Evolutionary conservation across 2,113 vertebrate species (phyloP).

Genomic region (Scatophagus argus): DNA sequence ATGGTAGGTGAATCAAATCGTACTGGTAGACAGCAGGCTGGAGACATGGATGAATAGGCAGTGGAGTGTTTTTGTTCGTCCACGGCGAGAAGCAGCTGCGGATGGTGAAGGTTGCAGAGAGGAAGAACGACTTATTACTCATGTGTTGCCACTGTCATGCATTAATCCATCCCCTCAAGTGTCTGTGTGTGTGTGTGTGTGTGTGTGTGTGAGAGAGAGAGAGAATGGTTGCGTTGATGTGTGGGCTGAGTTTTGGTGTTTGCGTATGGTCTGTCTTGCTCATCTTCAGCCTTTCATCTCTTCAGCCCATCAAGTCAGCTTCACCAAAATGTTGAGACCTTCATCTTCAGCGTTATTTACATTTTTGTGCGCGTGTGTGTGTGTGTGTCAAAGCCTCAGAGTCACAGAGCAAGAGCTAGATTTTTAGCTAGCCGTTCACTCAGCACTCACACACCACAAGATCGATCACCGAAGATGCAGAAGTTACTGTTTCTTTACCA

Average conservation of each 20-base stretch:
- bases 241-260: conserved; percentile 21
- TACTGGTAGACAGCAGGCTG: conserved; percentile 35
- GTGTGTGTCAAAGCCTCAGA: too few species aligned
- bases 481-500: conserved; percentile 6
- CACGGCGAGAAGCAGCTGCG: conserved; percentile 24
- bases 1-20: conserved; percentile 54
- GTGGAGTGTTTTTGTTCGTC: conserved; percentile 56
- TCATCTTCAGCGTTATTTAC: too few species aligned
- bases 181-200: conserved; percentile 58
- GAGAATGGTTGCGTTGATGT: conserved; percentile 18
- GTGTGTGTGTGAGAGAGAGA: conserved; percentile 53
- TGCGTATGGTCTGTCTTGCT: conserved; percentile 27
- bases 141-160: conserved; percentile 25
- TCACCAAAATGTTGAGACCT: neutral
- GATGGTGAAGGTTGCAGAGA: neutral
- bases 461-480: conserved; percentile 9
- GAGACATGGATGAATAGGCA: conserved; percentile 59
- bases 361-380: too few species aligned
- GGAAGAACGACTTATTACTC: conserved; percentile 16
- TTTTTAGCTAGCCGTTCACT: neutral
- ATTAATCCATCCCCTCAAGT: conserved; percentile 62
- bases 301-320: conserved; percentile 33
- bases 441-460: neutral
- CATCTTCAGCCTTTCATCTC: conserved; percentile 45
- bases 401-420: neutral